Evolutionary conservation across 2,113 vertebrate genomes (phyloP), one percentile per base, ranked within the genome.

Genomic region (Tricholaema leucomelas): DNA sequence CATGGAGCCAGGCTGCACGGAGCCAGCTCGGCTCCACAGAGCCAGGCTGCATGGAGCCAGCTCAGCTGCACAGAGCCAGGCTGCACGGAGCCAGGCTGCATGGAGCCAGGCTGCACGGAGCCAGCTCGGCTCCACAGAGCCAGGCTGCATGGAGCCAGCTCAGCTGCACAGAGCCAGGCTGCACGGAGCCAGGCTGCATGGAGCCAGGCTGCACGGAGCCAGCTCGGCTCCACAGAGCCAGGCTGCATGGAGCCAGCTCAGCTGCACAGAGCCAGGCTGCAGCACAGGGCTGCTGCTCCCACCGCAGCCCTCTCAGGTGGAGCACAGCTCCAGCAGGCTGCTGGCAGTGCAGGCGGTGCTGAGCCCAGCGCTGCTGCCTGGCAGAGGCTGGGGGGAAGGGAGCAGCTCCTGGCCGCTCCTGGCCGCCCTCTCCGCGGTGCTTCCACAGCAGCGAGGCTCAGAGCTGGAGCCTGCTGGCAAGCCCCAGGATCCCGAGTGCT

Each of bases 261-360:
- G 84, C 84, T 92, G 65, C 61, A 6, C 1, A 10, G 90, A 72
- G 83, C 90, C 87, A 74, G 67, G 71, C 21, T 2, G 73, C 48
- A 89, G 73, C 81, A 59, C 85, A 33, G 54, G 77, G 77, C 81
- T 86, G 35, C 66, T 35, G 38, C 64, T 72, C 31, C 38, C 19
- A 24, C 80, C 10, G 5, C 84, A 80, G 78, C 91, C 86, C 74
- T 64, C 91, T 88, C 85, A 72, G 60, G 78, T 42, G 33, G 91
- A 50, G 38, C 24, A 0, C 35, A 9, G 21, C 81, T 30, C 77
- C 27, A 1, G 11, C 40, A 12, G 31, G 50, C n/a, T 1, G 55
- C 18, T 36, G 81, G 67, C 50, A 60, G 35, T 64, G 46, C 19
- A 44, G 50, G 18, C 35, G 56, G 33, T 36, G 1, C 27, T 3